These are phyloP conservation scores for Oxytorus armatus DNA, from an alignment of 2,888 invertebrate species.

Conservation along the genomic window DNA sequence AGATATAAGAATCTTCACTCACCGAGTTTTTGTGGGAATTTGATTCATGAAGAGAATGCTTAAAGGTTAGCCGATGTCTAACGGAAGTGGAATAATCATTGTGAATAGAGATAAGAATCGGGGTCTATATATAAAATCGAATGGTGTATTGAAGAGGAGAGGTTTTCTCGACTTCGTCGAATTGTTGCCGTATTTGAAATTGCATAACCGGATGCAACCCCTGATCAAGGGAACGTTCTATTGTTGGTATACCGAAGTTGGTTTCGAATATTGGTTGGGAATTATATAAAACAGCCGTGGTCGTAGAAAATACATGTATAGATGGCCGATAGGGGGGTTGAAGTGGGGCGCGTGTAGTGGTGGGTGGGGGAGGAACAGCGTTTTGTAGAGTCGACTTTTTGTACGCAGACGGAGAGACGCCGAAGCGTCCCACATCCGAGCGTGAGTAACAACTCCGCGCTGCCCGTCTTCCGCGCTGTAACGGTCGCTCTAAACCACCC, in stretches of 20 bases:
- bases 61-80: no score
- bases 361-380: conserved; percentile 40
- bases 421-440: conserved; percentile 74
- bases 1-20: no score
- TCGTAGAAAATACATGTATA: conserved; percentile 18
- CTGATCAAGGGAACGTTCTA: conserved; percentile 13
- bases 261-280: not conserved
- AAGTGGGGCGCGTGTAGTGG: conserved; percentile 14
- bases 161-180: conserved; percentile 1
- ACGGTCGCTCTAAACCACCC: conserved; percentile 52
- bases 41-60: no score
- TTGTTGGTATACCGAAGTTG: conserved; percentile 19
- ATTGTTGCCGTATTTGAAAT: no score
- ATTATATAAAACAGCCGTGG: conserved; percentile 16
- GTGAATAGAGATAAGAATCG: no score
- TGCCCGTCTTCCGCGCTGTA: conserved; percentile 48
- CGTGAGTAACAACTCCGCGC: conserved; percentile 64
- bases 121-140: no score
- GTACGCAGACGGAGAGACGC: conserved; percentile 73
- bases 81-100: no score
- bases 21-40: no score
- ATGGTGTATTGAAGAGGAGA: not conserved
- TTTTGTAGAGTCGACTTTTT: conserved; percentile 70
- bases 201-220: not conserved
- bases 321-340: conserved; percentile 14